Evolutionary conservation across 2,797 vertebrate species (phyloP).

Genomic region (Micrastur ruficollis): DNA sequence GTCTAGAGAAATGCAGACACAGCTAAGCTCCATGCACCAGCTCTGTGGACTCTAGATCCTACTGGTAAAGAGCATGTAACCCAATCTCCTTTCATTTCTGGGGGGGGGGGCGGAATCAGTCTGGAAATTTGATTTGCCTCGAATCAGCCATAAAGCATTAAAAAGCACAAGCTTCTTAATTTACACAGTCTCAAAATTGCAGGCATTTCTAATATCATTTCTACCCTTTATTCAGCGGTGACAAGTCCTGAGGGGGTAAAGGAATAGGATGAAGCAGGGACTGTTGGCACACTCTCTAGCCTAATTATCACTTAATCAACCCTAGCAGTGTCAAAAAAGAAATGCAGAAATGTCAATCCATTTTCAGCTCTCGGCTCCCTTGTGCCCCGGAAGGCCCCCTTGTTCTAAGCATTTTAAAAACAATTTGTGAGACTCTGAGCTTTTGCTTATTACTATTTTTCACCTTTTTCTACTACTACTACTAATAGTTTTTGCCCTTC

Average conservation of each 20-base stretch:
- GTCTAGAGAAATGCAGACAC: not conserved
- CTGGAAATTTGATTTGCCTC: not conserved
- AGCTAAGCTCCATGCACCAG: not conserved
- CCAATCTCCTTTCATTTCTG: not conserved
- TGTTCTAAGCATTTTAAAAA: not conserved
- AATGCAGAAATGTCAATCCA: slow-evolving; percentile 4
- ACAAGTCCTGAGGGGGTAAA: slow-evolving; percentile 46
- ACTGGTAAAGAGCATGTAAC: not conserved
- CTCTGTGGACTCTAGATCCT: not conserved
- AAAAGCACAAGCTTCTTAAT: not conserved
- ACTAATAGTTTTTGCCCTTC: not conserved
- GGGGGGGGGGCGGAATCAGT: fast-evolving
- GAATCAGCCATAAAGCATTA: not conserved
- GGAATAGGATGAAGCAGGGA: not conserved
- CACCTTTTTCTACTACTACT: not conserved
- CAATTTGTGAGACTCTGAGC: not conserved
- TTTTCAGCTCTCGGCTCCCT: not conserved
- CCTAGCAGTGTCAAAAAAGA: slow-evolving; percentile 32
- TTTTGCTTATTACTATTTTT: not conserved
- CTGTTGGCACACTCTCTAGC: not conserved
- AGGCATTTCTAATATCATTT: not conserved
- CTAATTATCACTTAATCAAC: slow-evolving; percentile 55
- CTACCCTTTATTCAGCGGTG: slow-evolving; percentile 9
- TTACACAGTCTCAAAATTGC: not conserved
- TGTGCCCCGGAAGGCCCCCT: not conserved